A percentile compares a stretch with the other conserved stretches of the same genome.
Evolutionary conservation across 2,113 vertebrate genomes (phyloP).

Genomic region (Capra hircus): DNA sequence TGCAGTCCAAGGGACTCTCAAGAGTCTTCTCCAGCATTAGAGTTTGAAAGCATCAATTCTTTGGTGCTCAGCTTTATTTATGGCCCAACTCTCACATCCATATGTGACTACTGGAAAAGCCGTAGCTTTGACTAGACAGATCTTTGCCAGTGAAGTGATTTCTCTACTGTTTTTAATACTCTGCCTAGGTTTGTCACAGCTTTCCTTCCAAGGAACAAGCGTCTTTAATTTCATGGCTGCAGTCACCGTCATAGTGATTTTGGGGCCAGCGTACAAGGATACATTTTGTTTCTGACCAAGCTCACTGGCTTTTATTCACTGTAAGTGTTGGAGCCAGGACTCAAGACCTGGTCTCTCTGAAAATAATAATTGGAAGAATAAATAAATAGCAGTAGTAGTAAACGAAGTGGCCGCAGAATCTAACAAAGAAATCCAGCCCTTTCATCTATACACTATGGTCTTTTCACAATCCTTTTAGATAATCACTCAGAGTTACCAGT

Average conservation of each 20-base stretch:
- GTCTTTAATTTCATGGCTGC: neutral
- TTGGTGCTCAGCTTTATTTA: neutral
- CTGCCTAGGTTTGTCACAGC: neutral
- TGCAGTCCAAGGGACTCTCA: neutral
- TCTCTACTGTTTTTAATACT: neutral
- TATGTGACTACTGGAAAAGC: neutral
- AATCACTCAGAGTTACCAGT: neutral
- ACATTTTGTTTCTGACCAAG: neutral
- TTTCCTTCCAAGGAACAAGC: neutral
- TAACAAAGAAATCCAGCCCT: neutral
- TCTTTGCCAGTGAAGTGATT: neutral
- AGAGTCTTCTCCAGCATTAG: neutral
- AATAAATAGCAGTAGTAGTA: neutral
- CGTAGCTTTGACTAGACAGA: neutral
- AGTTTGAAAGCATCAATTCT: neutral
- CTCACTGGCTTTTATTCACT: neutral
- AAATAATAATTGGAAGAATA: neutral
- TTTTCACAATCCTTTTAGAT: neutral
- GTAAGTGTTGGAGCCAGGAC: neutral
- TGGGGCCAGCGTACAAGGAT: neutral
- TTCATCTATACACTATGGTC: neutral
- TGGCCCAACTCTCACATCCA: neutral
- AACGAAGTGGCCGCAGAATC: neutral
- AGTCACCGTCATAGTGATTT: neutral
- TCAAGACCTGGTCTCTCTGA: neutral